These are phyloP conservation scores for Oceanodroma tethys DNA, from an alignment of 2,113 vertebrate species.

Conservation along the genomic window DNA sequence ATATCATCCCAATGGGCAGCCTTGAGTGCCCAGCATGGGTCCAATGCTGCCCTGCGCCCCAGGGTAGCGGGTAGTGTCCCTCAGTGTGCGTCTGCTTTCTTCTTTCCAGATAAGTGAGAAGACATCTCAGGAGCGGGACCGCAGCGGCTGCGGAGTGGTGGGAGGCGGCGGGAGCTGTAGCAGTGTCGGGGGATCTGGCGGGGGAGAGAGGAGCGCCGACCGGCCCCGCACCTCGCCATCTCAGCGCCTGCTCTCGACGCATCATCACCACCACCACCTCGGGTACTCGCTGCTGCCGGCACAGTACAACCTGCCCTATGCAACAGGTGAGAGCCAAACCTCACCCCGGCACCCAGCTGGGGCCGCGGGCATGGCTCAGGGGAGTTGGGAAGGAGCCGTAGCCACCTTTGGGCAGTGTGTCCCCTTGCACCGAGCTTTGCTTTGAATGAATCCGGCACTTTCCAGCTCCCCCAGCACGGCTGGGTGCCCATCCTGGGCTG, in stretches of 20 bases:
- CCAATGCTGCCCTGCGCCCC: accelerated
- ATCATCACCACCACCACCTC: constrained; percentile 97
- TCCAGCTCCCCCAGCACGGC: accelerated
- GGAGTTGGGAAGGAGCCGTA: accelerated
- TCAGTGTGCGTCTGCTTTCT: constrained; percentile 19
- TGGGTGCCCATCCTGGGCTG: accelerated
- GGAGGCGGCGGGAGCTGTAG: constrained; percentile 77
- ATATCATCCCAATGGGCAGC: accelerated
- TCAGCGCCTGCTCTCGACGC: constrained; percentile 92
- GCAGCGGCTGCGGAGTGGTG: constrained; percentile 78
- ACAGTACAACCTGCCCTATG: constrained; percentile 94
- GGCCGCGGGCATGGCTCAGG: accelerated
- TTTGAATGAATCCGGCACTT: accelerated
- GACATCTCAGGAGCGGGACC: constrained; percentile 87
- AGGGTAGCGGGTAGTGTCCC: accelerated
- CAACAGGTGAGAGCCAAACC: constrained; percentile 83
- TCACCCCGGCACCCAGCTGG: accelerated
- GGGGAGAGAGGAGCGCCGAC: constrained; percentile 81
- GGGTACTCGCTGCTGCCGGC: constrained; percentile 93
- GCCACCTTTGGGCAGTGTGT: accelerated
- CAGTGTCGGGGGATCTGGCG: constrained; percentile 61
- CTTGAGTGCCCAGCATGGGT: accelerated
- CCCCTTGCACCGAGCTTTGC: neutral
- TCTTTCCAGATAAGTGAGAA: constrained; percentile 78
- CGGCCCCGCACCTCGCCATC: constrained; percentile 95